Evolutionary conservation across 2,888 invertebrate species (phyloP).

Genomic region (Aradus depressus): DNA sequence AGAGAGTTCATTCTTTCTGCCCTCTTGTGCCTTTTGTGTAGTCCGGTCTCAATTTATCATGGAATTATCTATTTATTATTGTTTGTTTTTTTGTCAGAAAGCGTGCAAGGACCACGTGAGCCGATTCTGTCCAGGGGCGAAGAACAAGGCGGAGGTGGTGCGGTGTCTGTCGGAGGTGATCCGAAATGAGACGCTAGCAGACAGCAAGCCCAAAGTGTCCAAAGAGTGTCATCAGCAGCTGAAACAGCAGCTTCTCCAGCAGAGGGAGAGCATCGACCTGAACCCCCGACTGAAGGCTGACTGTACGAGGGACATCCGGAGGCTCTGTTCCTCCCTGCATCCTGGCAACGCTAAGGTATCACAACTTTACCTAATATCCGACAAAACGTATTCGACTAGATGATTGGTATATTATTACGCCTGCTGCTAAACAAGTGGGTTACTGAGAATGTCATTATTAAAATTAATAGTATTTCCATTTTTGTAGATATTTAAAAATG

Average conservation of each 20-base stretch:
- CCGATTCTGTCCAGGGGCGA: constrained; percentile 51
- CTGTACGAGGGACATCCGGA: constrained; percentile 67
- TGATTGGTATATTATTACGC: no score
- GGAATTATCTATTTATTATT: background rate
- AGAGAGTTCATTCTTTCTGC: no score
- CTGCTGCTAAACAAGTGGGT: no score
- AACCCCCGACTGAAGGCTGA: constrained; percentile 74
- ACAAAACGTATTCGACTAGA: no score
- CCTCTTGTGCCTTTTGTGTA: no score
- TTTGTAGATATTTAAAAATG: no score
- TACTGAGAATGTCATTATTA: no score
- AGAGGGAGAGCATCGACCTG: constrained; percentile 76
- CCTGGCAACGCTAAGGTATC: constrained; percentile 53
- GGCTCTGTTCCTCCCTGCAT: constrained; percentile 55
- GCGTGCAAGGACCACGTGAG: constrained; percentile 76
- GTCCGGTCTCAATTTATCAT: no score
- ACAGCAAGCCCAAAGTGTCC: constrained; percentile 63
- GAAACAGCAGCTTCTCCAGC: constrained; percentile 79
- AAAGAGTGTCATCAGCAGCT: constrained; percentile 86
- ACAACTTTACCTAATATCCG: no score
- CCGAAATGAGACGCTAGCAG: constrained; percentile 72
- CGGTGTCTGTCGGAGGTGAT: constrained; percentile 81
- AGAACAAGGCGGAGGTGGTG: constrained; percentile 55
- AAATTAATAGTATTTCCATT: no score
- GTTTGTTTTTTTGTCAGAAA: constrained; percentile 39